Evolutionary conservation across 2,888 invertebrate species (phyloP).

Genomic region (Drosophila tripunctata): DNA sequence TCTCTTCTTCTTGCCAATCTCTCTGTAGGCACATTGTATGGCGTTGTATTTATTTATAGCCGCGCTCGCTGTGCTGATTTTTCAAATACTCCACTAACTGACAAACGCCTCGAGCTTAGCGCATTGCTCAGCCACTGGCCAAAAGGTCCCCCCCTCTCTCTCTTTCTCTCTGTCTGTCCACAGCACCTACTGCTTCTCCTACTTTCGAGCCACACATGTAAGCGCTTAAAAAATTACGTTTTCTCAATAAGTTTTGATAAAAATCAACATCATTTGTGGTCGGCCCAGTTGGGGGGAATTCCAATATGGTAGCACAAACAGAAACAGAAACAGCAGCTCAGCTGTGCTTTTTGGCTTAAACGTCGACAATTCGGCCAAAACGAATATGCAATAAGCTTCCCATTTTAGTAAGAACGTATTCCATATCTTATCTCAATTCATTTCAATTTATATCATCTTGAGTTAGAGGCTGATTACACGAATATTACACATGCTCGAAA

Average conservation of each 20-base stretch:
- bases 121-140: constrained; percentile 10
- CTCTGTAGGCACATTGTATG: constrained; percentile 51
- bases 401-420: not conserved
- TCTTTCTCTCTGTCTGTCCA: not conserved
- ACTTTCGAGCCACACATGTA: constrained; percentile 44
- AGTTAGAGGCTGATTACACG: too few species aligned
- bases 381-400: constrained; percentile 39
- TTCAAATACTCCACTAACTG: constrained; percentile 69
- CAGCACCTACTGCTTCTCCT: not conserved
- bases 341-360: constrained; percentile 1
- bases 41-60: constrained; percentile 70
- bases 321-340: constrained; percentile 24
- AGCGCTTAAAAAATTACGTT: constrained; percentile 77
- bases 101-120: constrained; percentile 47
- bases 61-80: constrained; percentile 67
- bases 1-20: not conserved
- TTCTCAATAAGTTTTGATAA: constrained; percentile 81
- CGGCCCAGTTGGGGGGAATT: constrained; percentile 78
- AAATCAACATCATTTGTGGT: constrained; percentile 79
- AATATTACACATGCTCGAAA: too few species aligned
- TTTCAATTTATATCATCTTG: too few species aligned
- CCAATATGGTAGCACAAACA: constrained; percentile 73
- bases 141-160: not conserved
- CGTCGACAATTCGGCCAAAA: constrained; percentile 11
- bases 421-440: too few species aligned